Evolutionary conservation across 1,140 invertebrate species (phyloP), one percentile per base, ranked within the genome.

Genomic region (Heterodera carotae): DNA sequence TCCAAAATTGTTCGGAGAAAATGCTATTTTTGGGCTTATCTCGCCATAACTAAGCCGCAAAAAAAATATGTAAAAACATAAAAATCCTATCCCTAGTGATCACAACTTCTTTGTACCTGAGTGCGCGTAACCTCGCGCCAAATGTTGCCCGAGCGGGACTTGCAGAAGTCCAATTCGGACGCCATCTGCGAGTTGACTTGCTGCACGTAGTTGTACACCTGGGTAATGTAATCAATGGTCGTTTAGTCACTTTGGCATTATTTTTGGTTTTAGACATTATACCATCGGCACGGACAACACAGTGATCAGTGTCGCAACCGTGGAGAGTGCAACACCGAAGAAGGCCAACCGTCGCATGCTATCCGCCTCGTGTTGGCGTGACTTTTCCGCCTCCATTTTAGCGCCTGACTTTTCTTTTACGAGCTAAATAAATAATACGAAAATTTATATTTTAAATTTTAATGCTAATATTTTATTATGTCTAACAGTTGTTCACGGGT

Each of bases 211-310:
- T 85, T 87, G 83, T 87, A 86, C 62, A 87, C 62, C 62, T 66
- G 1, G 33, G 39, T 12, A 43, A 10, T 43, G 39, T 0, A 12
- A 43, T 43, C 15, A 12, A 12, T 7, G 7, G 39, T 7, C 2
- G 39, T 5, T 43, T 8, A 62, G 10, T 18, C 3, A 62, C 7
- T 62, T n/a, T n/a, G 60, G 62, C 62, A 34, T 10, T 31, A 62
- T 62, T 62, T 31, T 27, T 62, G n/a, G n/a, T n/a, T n/a, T n/a
- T n/a, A n/a, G n/a, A n/a, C n/a, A 15, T 66, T 66, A 31, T 66
- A 34, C 69, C 85, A 86, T 86, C 48, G 85, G 85, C 25, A 87
- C 85, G 64, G 80, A 78, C 60, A 86, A 76, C 33, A 87, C 85
- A 59, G 83, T 87, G 34, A 84, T 80, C n/a, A 86, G 70, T 34